Conservation (phyloP, 2,888 invertebrate genomes). For the Aricia artaxerxes region DNA sequence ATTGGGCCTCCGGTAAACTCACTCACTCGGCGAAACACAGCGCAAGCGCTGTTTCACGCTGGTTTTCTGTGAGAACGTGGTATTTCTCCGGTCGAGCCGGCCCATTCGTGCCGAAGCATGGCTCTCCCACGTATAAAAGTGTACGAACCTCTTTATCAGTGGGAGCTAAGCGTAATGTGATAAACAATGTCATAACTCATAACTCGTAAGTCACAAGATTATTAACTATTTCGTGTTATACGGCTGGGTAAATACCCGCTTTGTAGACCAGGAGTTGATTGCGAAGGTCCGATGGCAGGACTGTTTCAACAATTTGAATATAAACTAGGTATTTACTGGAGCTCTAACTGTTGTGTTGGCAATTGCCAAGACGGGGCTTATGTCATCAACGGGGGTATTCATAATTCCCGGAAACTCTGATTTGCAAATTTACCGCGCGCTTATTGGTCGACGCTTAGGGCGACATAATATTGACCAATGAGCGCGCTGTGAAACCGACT, state of each 20-base stretch:
- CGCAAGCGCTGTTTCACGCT: too few species aligned
- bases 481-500: neutral
- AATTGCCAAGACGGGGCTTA: neutral
- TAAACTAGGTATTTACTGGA: conserved; percentile 54
- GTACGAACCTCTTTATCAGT: neutral
- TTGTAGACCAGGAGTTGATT: conserved; percentile 36
- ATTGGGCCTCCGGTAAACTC: too few species aligned
- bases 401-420: neutral
- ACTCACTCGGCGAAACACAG: too few species aligned
- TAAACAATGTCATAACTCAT: neutral
- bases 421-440: neutral
- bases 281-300: conserved; percentile 37
- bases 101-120: too few species aligned
- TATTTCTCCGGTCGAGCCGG: too few species aligned
- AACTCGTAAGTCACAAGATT: neutral
- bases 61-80: too few species aligned
- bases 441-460: neutral
- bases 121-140: too few species aligned
- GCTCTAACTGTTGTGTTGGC: conserved; percentile 12
- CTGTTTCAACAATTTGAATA: conserved; percentile 58
- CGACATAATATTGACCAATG: neutral
- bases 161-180: neutral
- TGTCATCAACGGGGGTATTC: neutral
- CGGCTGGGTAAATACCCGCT: neutral
- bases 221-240: conserved; percentile 19